These are phyloP conservation scores for Marmota monax DNA, from an alignment of 2,113 vertebrate genomes.

Conservation along the genomic window DNA sequence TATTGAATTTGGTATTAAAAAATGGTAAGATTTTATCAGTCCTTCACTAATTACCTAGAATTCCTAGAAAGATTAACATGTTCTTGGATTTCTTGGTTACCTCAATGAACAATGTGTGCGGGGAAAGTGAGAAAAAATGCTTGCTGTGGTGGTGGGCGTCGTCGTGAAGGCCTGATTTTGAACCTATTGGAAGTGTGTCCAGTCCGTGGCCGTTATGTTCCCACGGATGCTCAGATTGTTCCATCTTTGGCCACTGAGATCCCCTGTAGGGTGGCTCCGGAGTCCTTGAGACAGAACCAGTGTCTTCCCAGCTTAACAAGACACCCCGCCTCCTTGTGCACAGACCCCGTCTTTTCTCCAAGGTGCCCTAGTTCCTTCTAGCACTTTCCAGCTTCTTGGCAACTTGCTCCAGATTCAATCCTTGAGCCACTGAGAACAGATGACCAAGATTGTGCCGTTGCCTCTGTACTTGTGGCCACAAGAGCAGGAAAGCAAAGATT, in stretches of 20 bases:
- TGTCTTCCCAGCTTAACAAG: background rate
- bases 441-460: background rate
- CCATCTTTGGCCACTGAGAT: background rate
- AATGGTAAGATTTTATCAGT: background rate
- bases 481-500: background rate
- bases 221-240: background rate
- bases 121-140: background rate
- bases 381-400: background rate
- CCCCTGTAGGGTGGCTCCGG: background rate
- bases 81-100: background rate
- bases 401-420: background rate
- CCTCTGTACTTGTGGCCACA: background rate
- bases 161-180: background rate
- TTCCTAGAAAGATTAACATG: background rate
- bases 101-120: background rate
- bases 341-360: constrained; percentile 5
- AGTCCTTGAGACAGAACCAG: background rate
- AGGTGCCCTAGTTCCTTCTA: background rate
- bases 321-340: background rate
- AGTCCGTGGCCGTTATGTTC: background rate
- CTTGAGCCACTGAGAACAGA: background rate
- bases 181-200: background rate
- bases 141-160: no score
- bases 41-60: background rate
- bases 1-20: background rate